Evolutionary conservation across 2,888 invertebrate species (phyloP).

Genomic region (Sinohyriopsis cumingii): DNA sequence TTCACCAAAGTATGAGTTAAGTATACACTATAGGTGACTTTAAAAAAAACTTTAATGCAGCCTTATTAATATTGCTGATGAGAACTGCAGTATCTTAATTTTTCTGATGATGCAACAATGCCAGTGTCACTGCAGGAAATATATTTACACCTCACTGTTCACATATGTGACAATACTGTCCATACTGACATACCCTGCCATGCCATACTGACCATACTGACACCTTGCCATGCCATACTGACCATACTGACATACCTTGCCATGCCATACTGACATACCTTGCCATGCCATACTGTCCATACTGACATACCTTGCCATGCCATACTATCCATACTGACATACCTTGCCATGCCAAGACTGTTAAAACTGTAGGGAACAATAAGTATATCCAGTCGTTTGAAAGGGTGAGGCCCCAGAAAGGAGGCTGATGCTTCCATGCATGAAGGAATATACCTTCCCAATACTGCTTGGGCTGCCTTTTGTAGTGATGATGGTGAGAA

Average conservation of each 20-base stretch:
- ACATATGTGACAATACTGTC: too few species aligned
- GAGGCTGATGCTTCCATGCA: conserved; percentile 53
- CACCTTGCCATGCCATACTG: conserved; percentile 66
- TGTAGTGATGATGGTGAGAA: conserved; percentile 41
- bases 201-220: too few species aligned
- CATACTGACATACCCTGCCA: conserved; percentile 50
- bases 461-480: conserved; percentile 20
- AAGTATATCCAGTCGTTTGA: conserved; percentile 68
- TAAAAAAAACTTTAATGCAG: too few species aligned
- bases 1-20: too few species aligned
- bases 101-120: too few species aligned
- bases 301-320: too few species aligned
- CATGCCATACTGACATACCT: conserved; percentile 65
- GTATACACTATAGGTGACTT: too few species aligned
- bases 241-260: conserved; percentile 62
- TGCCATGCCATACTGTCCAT: conserved; percentile 48
- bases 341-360: conserved; percentile 66
- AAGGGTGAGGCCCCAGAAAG: conserved; percentile 69
- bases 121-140: too few species aligned
- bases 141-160: too few species aligned
- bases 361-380: conserved; percentile 66
- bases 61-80: too few species aligned
- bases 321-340: conserved; percentile 1
- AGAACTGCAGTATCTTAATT: too few species aligned
- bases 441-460: conserved; percentile 53